Evolutionary conservation across 2,888 invertebrate species (phyloP).

Genomic region (Patella ulyssiponensis): DNA sequence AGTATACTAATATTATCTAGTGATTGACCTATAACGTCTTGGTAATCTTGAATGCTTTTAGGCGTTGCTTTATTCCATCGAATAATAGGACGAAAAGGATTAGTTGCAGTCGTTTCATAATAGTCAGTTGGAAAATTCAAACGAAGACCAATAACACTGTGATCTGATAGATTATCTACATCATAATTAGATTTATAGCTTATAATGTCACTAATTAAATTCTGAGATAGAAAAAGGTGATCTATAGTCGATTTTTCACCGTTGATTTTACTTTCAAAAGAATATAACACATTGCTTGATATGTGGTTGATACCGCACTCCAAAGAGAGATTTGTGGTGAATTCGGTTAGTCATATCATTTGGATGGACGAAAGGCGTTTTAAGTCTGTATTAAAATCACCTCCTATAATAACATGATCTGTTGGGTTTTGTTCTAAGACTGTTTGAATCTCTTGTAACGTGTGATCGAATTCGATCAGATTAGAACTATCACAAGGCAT

Average conservation of each 20-base stretch:
- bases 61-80: neutral
- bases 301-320: neutral
- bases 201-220: neutral
- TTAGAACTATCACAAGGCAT: neutral
- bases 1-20: neutral
- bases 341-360: neutral
- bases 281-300: neutral
- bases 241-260: neutral
- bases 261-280: conserved; percentile 1
- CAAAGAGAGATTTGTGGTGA: neutral
- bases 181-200: neutral
- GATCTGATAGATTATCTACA: conserved; percentile 2
- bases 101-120: neutral
- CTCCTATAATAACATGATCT: neutral
- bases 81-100: neutral
- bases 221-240: neutral
- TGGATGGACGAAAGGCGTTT: neutral
- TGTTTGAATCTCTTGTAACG: neutral
- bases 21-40: neutral
- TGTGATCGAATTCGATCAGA: neutral
- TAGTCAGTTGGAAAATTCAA: neutral
- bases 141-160: neutral
- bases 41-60: neutral
- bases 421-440: neutral
- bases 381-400: neutral